These are phyloP conservation scores for Capra hircus DNA, from an alignment of 2,113 vertebrate genomes.

Conservation along the genomic window DNA sequence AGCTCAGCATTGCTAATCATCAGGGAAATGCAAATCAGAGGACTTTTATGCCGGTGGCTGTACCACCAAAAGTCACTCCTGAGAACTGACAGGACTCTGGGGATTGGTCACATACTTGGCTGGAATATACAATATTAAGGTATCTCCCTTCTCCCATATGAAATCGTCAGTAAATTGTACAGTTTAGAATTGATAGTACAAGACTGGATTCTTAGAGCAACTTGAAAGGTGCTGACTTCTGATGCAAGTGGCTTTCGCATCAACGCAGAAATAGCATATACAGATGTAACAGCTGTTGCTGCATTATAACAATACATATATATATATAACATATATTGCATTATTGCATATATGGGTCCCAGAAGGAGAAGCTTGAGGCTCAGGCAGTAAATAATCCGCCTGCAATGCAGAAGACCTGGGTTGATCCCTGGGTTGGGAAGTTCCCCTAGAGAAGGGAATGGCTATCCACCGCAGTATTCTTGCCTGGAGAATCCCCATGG, in stretches of 20 bases:
- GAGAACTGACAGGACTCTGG: not conserved
- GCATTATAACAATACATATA: not conserved
- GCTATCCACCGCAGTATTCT: not conserved
- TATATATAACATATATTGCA: not conserved
- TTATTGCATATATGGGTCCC: not conserved
- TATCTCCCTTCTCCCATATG: too few relatives aligned
- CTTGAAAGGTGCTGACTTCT: not conserved
- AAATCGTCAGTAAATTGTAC: not conserved
- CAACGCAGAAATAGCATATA: not conserved
- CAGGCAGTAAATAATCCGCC: not conserved
- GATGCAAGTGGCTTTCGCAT: not conserved
- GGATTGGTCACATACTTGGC: not conserved
- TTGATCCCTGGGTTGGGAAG: not conserved
- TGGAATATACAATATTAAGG: not conserved
- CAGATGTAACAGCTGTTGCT: fast-evolving
- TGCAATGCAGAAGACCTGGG: not conserved
- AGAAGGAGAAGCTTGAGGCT: not conserved
- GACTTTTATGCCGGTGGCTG: not conserved
- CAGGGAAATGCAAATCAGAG: not conserved
- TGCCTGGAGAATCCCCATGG: not conserved
- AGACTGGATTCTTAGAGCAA: not conserved
- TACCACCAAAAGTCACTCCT: not conserved
- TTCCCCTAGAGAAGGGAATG: not conserved
- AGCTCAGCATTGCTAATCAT: not conserved
- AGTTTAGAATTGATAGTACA: not conserved